phyloP scores from a whole-genome alignment of 2,888 invertebrate genomes.

The Orchesella flavescens region DNA sequence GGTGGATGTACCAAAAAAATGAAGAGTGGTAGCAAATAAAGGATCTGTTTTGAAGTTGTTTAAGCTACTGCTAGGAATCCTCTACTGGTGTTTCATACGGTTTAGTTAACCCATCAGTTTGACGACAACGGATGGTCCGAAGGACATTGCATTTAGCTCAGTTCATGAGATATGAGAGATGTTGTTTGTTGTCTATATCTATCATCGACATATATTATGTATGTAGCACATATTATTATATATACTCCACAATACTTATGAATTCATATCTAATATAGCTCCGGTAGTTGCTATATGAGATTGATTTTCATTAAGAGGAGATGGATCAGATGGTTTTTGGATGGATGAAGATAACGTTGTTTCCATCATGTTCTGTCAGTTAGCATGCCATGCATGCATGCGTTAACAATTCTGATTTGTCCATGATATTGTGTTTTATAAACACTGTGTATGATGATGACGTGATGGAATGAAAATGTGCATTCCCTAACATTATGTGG shows the following conservation, averaged over 20 bases:
- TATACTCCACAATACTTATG: neutral
- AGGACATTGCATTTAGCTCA: constrained; percentile 23
- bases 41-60: no score
- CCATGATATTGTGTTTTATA: neutral
- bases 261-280: neutral
- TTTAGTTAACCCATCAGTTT: neutral
- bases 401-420: neutral
- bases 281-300: neutral
- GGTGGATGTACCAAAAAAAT: no score
- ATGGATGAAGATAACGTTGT: constrained; percentile 19
- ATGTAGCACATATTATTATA: no score
- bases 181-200: neutral
- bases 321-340: constrained; percentile 4
- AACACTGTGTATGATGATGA: neutral
- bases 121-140: constrained; percentile 44
- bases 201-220: no score
- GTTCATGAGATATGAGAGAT: constrained; percentile 6
- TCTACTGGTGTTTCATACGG: neutral
- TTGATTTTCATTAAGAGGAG: neutral
- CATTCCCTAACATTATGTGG: no score
- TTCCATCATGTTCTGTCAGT: neutral
- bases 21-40: no score
- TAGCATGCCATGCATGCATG: neutral
- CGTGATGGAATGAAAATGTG: neutral
- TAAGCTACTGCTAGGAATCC: no score